Conservation (phyloP, 2,797 vertebrate genomes). For the Menidia menidia region DNA sequence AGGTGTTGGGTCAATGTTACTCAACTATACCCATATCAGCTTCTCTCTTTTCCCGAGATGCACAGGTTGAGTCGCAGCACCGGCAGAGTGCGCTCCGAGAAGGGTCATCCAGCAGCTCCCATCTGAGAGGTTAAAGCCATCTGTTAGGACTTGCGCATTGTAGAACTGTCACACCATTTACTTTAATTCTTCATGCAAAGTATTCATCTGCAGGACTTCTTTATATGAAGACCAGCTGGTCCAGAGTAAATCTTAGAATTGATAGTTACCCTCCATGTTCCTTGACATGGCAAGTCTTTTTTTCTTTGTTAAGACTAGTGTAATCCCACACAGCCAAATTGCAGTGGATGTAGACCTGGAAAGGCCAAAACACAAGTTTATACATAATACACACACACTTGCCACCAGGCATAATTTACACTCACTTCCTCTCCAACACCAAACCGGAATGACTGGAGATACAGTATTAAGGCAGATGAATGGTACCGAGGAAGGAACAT, state of each 20-base stretch:
- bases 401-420: too few species aligned
- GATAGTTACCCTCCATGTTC: conserved; percentile 65
- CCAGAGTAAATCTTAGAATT: too few species aligned
- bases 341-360: conserved; percentile 88
- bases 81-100: conserved; percentile 70
- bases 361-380: too few species aligned
- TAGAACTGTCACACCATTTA: background rate
- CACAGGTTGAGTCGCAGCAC: conserved; percentile 81
- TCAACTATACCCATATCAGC: conserved; percentile 46
- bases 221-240: too few species aligned
- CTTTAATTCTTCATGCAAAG: background rate
- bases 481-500: conserved; percentile 78
- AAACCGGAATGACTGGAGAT: conserved; percentile 79
- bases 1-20: too few species aligned
- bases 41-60: conserved; percentile 32
- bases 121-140: conserved; percentile 52
- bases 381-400: too few species aligned
- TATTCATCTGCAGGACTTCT: too few species aligned
- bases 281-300: conserved; percentile 82
- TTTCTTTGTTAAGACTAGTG: conserved; percentile 18
- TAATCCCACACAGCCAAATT: conserved; percentile 81
- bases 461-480: conserved; percentile 73
- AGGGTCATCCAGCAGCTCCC: conserved; percentile 81
- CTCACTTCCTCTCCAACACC: conserved; percentile 70
- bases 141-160: background rate